Base-by-base conservation (phyloP, 1,140 invertebrate genomes). In the Drosophila auraria region DNA sequence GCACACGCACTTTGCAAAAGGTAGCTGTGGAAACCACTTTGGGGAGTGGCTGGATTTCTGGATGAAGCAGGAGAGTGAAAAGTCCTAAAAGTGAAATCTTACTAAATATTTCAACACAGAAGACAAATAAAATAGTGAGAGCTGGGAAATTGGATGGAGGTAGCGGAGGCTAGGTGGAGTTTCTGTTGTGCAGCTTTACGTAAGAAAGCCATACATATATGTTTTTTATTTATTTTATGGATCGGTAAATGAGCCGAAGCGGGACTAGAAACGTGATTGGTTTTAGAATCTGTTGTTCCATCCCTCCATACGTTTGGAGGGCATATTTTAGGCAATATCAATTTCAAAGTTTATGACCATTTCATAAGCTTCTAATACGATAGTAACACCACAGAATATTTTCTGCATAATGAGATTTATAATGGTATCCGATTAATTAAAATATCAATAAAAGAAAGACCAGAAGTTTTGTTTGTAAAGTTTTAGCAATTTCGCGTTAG, bases 61-160 rank as follows among this genome's bases (percentile, higher is more conserved):
- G 15, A 17, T 11, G 14, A 33, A 12, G 15, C 12, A 2, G 15
- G 23, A 25, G 12, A 45, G 54, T 9, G 30, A 17, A 30, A 84
- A 90, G 78, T 81, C 86, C 47, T 75, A 71, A 65, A 61, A 83
- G 68, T 60, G 62, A 87, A 87, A 81, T 89, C 83, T 74, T 83
- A 87, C 81, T 81, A 87, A 89, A 89, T 89, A 83, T 81, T 89
- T 87, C 84, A 83, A 71, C 80, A 71, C 80, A 40, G 42, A 47
- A 23, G 30, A 47, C 80, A 78, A 71, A 60, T 77, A 66, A 49
- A 51, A 20, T 65, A 72, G 65, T 54, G 71, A 42, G 40, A 47
- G 17, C 15, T 8, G 36, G 47, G 27, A 14, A 64, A 44, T 65
- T 14, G 17, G 15, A 23, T 15, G 12, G 2, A 12, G 30, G 14